Evolutionary conservation across 2,888 invertebrate species (phyloP), one percentile per base, ranked within the genome.

Genomic region (Pseudococcus jackbeardsleyi): DNA sequence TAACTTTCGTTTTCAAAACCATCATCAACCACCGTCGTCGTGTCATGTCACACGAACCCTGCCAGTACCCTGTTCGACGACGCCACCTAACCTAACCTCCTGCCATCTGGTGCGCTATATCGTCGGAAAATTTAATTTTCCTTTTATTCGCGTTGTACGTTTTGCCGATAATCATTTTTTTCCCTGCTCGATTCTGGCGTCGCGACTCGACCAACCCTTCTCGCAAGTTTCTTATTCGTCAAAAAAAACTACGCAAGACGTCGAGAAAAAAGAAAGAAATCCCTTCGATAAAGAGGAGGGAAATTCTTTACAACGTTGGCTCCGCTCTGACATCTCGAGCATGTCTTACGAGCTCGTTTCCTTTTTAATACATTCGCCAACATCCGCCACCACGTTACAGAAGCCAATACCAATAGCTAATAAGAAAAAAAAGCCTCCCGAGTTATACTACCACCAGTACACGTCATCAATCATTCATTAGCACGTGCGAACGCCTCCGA

Each of bases 1-100:
- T 42, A 42, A 42, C 77, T 77, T 77, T 77, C 77, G 77, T 77
- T 77, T 77, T 39, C 22, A 68, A 68, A 68, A 68, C 68, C 68
- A 68, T 68, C 68, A 15, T 26, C 26, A 68, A 68, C 26, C 22
- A 54, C 54, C 54, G n/a, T n/a, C 54, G 8, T 64, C 68, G 68
- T 26, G 22, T 12, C 26, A 68, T 26, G 68, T 68, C 22, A 15
- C 26, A 26, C 0, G 8, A 9, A 19, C 68, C 26, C 68, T 68
- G 9, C 68, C 26, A 11, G 9, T 26, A n/a, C 17, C 54, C 15
- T 50, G 12, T 50, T 50, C 48, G 48, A 50, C 15, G 42, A 50
- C 48, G n/a, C 54, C 54, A n/a, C 17, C 54, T 15, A 54, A 54
- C 48, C 42, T 50, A 9, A 4, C 12, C 50, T 15, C 15, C 50